phyloP scores from a whole-genome alignment of 2,113 vertebrate species.

The Paratilapia polleni region DNA sequence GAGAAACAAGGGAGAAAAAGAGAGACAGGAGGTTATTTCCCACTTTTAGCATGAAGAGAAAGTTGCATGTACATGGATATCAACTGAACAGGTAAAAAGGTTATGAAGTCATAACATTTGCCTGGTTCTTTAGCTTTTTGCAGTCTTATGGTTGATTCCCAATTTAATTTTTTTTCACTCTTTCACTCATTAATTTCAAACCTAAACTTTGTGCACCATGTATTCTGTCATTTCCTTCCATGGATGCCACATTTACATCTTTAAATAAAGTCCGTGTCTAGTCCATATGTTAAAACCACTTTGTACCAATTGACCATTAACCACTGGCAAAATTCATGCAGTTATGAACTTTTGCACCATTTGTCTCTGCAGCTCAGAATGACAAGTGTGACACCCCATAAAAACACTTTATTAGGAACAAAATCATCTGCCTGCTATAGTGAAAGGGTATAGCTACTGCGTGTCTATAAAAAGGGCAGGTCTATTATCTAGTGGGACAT shows the following conservation, averaged over 20 bases:
- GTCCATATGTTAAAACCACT: too few relatives aligned
- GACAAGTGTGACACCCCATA: not conserved
- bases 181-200: not conserved
- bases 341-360: too few relatives aligned
- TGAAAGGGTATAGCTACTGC: conserved; percentile 9
- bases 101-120: too few relatives aligned
- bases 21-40: not conserved
- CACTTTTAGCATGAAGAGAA: not conserved
- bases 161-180: not conserved
- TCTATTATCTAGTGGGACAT: conserved; percentile 60
- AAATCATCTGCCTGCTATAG: not conserved
- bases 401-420: not conserved
- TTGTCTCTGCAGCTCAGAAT: too few relatives aligned
- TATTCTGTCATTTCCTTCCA: not conserved
- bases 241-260: not conserved
- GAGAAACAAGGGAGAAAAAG: too few relatives aligned
- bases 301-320: too few relatives aligned
- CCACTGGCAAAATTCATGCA: too few relatives aligned
- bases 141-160: not conserved
- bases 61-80: too few relatives aligned
- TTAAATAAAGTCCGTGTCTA: not conserved
- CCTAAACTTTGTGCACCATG: not conserved
- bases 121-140: not conserved
- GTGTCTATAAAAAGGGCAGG: not conserved
- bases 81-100: too few relatives aligned